Percentiles rank a stretch among this genome's conserved stretches.
These are phyloP conservation scores for Bicyclus anynana DNA, from an alignment of 1,140 invertebrate species.

Conservation along the genomic window DNA sequence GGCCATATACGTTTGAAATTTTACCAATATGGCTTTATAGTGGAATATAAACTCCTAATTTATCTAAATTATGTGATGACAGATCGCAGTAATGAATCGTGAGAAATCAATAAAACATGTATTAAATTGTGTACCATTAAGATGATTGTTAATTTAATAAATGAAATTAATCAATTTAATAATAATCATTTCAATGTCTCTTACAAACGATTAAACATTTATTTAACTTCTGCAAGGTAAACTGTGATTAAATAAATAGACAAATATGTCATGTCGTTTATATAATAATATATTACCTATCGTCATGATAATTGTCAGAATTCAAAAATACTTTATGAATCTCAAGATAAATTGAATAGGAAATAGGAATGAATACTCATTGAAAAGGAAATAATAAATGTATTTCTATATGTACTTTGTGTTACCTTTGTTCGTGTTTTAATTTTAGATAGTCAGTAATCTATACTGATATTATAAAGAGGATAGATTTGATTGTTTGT, in stretches of 20 bases:
- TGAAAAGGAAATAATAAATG: conserved; percentile 32
- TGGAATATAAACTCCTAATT: conserved; percentile 1
- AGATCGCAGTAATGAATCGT: neutral
- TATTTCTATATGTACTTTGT: neutral
- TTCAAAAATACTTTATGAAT: conserved; percentile 60
- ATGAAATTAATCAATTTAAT: neutral
- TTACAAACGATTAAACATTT: neutral
- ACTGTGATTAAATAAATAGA: neutral
- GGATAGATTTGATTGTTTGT: no score
- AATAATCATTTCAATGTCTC: neutral
- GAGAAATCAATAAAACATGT: no score
- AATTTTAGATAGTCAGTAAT: no score
- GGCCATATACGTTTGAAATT: conserved; percentile 23
- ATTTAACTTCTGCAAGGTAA: neutral
- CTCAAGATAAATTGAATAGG: conserved; percentile 53
- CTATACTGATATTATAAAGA: no score
- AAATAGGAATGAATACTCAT: conserved; percentile 55
- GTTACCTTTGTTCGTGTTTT: no score
- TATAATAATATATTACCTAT: neutral
- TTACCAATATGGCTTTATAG: conserved; percentile 19
- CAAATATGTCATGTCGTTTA: neutral
- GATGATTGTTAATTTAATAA: neutral
- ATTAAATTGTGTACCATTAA: neutral
- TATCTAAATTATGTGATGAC: conserved; percentile 1
- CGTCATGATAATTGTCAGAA: conserved; percentile 18